Conservation (phyloP, 1,140 invertebrate species). For the Cataglyphis hispanica region DNA sequence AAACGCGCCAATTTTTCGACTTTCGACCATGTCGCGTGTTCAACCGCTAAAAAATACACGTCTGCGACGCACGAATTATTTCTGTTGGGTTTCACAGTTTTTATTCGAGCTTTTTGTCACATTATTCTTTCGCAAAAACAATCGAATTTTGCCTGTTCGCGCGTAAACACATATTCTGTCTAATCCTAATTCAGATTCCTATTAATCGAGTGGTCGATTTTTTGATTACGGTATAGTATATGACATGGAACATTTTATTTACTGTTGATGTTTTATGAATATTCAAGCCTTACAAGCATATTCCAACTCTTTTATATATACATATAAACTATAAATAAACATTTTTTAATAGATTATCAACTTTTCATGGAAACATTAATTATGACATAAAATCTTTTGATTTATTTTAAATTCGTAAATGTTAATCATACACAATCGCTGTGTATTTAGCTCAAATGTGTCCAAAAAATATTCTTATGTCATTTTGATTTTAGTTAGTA, state of each 20-base stretch:
- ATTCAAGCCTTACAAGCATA: too few relatives aligned
- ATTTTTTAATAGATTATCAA: too few relatives aligned
- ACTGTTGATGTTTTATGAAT: too few relatives aligned
- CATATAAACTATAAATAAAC: too few relatives aligned
- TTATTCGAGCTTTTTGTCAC: conserved; percentile 29
- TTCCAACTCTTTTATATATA: too few relatives aligned
- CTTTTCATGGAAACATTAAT: too few relatives aligned
- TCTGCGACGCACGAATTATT: conserved; percentile 42
- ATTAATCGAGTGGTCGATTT: conserved; percentile 21
- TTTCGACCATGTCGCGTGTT: not conserved
- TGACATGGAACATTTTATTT: not conserved
- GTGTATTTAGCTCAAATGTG: too few relatives aligned
- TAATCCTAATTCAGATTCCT: conserved; percentile 23
- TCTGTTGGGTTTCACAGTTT: conserved; percentile 33
- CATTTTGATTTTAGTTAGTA: too few relatives aligned
- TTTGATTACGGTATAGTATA: conserved; percentile 1
- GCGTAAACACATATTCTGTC: conserved; percentile 1
- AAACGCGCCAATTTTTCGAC: conserved; percentile 48
- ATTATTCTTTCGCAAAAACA: conserved; percentile 29
- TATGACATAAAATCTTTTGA: too few relatives aligned
- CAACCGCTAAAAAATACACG: conserved; percentile 41
- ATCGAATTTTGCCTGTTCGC: conserved; percentile 10
- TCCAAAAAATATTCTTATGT: too few relatives aligned
- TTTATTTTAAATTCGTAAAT: too few relatives aligned
- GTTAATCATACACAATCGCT: too few relatives aligned